Evolutionary conservation across 2,113 vertebrate genomes (phyloP), one percentile per base, ranked within the genome.

Genomic region (Narcine bancroftii): DNA sequence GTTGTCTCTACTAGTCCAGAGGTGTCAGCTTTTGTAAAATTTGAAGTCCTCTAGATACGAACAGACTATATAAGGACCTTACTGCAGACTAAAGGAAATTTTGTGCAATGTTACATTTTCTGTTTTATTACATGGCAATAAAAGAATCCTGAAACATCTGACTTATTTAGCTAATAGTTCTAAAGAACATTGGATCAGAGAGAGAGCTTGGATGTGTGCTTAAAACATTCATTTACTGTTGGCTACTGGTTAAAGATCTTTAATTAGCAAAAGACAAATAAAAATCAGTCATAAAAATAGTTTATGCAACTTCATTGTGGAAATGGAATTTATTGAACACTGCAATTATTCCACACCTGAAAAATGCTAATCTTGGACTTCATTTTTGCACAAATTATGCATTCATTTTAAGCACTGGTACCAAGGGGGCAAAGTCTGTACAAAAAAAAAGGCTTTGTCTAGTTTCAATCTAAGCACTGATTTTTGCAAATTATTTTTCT

Each of bases 101-200:
- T n/a, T n/a, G n/a, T n/a, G n/a, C n/a, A n/a, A n/a, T n/a, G n/a
- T n/a, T n/a, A n/a, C n/a, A n/a, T n/a, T n/a, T n/a, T n/a, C n/a
- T n/a, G n/a, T n/a, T n/a, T n/a, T n/a, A n/a, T n/a, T n/a, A n/a
- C n/a, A n/a, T n/a, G n/a, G n/a, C n/a, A n/a, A n/a, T n/a, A n/a
- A n/a, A n/a, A n/a, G n/a, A n/a, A n/a, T n/a, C n/a, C n/a, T n/a
- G 39, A 91, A 89, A 36, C 5, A 39, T 91, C 33, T 91, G 89
- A 39, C 19, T 21, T 24, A 29, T 69, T 91, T 69, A 66, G 39
- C 24, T 69, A 91, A 91, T 47, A 69, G 6, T 91, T 9, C 3
- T 79, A 47, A n/a, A 87, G 17, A 63, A 42, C 36, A 91, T 91
- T 91, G 69, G 56, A 66, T 42, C 36, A 66, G 60, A 42, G 65